These are phyloP conservation scores for Rhinoderma darwinii DNA, from an alignment of 2,113 vertebrate species.

Conservation along the genomic window DNA sequence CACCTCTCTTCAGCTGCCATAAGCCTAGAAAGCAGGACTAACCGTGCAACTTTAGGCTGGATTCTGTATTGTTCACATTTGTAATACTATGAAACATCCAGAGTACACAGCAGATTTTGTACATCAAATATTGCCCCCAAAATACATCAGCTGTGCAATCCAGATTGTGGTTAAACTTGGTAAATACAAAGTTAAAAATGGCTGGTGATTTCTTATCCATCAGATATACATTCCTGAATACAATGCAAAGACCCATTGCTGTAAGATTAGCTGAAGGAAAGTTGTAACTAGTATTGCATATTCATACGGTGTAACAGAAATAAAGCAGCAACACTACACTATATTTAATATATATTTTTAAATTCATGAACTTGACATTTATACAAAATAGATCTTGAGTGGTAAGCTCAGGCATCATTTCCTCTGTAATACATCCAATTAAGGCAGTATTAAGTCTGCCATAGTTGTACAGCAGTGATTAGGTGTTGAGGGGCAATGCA, in stretches of 20 bases:
- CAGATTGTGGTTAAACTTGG: slow-evolving; percentile 63
- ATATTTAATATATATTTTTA: background rate
- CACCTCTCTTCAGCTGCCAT: slow-evolving; percentile 66
- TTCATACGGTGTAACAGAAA: slow-evolving; percentile 10
- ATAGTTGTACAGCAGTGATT: background rate
- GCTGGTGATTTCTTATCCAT: slow-evolving; percentile 69
- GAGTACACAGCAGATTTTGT: slow-evolving; percentile 63
- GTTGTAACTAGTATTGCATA: slow-evolving; percentile 18
- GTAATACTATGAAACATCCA: slow-evolving; percentile 66
- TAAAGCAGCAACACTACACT: slow-evolving; percentile 9
- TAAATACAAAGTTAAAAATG: slow-evolving; percentile 68
- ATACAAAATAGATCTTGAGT: slow-evolving; percentile 20
- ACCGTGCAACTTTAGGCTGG: slow-evolving; percentile 61
- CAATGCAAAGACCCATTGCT: slow-evolving; percentile 25
- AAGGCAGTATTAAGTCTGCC: background rate
- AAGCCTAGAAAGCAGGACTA: slow-evolving; percentile 67
- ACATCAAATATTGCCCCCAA: slow-evolving; percentile 66
- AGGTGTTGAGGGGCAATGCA: background rate
- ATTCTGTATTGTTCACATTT: slow-evolving; percentile 66
- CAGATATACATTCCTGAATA: slow-evolving; percentile 57
- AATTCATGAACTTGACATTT: background rate
- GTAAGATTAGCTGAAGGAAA: background rate
- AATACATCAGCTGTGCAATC: slow-evolving; percentile 67
- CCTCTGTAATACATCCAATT: background rate
- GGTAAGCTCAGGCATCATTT: slow-evolving; percentile 51